A percentile compares a stretch with the other conserved stretches of the same genome.
Evolutionary conservation across 2,113 vertebrate genomes (phyloP).

Genomic region (Fregata magnificens): DNA sequence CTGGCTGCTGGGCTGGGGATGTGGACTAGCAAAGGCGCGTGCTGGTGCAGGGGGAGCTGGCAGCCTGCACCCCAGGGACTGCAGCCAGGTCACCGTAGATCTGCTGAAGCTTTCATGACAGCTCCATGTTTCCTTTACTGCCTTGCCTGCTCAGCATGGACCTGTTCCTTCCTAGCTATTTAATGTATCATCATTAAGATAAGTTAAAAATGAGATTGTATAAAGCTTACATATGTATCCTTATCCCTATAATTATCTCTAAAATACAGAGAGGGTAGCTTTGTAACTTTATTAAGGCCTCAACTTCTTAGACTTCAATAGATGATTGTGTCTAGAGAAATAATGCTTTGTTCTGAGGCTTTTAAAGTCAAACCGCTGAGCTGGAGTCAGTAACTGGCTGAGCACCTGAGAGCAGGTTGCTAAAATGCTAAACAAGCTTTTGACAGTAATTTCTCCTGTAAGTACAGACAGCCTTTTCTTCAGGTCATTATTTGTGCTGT

Average conservation of each 20-base stretch:
- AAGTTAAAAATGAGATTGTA: neutral
- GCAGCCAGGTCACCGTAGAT: neutral
- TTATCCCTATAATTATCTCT: neutral
- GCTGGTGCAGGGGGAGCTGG: neutral
- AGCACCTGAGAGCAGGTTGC: neutral
- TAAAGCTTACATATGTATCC: neutral
- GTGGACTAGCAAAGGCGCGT: accelerated
- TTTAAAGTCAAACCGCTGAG: neutral
- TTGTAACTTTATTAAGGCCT: neutral
- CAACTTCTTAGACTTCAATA: neutral
- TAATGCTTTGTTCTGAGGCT: neutral
- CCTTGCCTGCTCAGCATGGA: neutral
- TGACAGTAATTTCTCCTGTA: neutral
- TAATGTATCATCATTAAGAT: neutral
- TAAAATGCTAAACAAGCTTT: neutral
- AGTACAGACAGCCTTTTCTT: neutral
- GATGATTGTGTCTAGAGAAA: neutral
- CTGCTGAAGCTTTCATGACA: neutral
- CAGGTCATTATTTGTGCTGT: neutral
- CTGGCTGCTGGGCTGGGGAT: neutral
- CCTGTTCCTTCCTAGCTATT: neutral
- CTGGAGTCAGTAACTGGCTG: neutral
- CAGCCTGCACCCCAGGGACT: neutral
- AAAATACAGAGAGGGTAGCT: neutral
- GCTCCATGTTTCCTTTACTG: neutral